Evolutionary conservation across 2,888 invertebrate genomes (phyloP).

Genomic region (Pheosia tremula): DNA sequence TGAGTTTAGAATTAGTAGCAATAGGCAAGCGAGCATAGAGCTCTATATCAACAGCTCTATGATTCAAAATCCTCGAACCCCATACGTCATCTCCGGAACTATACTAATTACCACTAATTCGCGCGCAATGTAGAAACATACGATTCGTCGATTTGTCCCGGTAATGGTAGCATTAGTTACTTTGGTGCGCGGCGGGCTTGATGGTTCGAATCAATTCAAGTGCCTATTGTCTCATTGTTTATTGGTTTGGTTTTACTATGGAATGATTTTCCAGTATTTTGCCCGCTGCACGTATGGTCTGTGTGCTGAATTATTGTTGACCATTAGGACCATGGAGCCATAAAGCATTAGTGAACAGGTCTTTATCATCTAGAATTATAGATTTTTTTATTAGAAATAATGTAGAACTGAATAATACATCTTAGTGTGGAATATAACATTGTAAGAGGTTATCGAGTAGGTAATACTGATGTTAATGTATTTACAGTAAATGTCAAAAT

Average conservation of each 20-base stretch:
- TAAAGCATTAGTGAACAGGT: no score
- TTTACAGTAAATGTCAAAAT: no score
- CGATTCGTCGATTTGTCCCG: conserved; percentile 50
- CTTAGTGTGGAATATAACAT: no score
- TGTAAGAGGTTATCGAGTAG: no score
- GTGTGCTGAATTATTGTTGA: not conserved
- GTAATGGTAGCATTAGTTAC: conserved; percentile 49
- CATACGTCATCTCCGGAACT: conserved; percentile 25
- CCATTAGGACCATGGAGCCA: no score
- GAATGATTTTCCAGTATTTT: conserved; percentile 14
- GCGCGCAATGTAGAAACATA: conserved; percentile 40
- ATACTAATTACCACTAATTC: conserved; percentile 43
- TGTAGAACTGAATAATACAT: no score
- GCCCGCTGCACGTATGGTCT: conserved; percentile 2
- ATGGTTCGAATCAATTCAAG: conserved; percentile 44
- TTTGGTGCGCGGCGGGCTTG: conserved; percentile 22
- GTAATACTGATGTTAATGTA: no score
- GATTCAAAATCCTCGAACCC: conserved; percentile 17
- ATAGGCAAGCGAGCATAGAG: not conserved
- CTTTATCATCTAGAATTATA: no score
- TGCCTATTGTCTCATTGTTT: conserved; percentile 41
- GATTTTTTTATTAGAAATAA: no score
- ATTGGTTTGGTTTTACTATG: conserved; percentile 26
- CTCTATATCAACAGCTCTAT: not conserved
- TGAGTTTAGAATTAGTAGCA: no score